Conservation (phyloP, 2,888 invertebrate species). For the Isotomurus palustris region DNA sequence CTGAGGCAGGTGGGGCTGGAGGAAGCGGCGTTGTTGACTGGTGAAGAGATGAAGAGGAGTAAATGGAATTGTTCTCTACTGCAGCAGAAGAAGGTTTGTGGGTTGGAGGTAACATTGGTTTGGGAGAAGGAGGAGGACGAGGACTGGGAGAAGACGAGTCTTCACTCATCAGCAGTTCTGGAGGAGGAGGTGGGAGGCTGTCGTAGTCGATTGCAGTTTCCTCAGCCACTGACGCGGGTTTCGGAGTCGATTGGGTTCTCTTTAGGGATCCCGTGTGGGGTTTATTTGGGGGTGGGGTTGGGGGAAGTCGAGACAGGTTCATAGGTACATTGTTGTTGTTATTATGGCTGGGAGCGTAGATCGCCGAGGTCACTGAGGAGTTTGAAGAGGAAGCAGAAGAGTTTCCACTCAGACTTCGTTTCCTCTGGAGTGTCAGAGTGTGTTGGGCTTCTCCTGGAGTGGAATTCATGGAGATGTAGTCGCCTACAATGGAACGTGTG, state of each 20-base stretch:
- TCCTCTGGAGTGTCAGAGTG: constrained; percentile 44
- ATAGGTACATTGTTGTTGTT: constrained; percentile 16
- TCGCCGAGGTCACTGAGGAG: constrained; percentile 37
- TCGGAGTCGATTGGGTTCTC: constrained; percentile 58
- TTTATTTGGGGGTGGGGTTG: constrained; percentile 15
- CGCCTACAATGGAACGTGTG: constrained; percentile 68
- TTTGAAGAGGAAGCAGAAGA: constrained; percentile 36
- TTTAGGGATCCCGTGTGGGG: constrained; percentile 20
- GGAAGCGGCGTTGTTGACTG: not conserved
- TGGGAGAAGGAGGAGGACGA: constrained; percentile 53
- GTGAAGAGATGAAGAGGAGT: constrained; percentile 14
- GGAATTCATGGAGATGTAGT: constrained; percentile 70
- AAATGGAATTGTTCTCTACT: constrained; percentile 14
- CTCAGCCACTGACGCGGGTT: constrained; percentile 54
- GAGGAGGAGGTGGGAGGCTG: constrained; percentile 48
- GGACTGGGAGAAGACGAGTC: no score
- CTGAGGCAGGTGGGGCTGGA: constrained; percentile 9
- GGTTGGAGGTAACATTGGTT: constrained; percentile 61
- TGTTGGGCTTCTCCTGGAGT: constrained; percentile 40
- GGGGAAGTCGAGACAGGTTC: not conserved
- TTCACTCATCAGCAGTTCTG: constrained; percentile 44
- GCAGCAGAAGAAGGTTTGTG: constrained; percentile 16
- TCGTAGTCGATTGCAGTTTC: constrained; percentile 37
- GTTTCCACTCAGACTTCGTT: constrained; percentile 43
- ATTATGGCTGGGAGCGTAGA: constrained; percentile 18